Evolutionary conservation across 2,113 vertebrate species (phyloP).

Genomic region (Parotia lawesii): DNA sequence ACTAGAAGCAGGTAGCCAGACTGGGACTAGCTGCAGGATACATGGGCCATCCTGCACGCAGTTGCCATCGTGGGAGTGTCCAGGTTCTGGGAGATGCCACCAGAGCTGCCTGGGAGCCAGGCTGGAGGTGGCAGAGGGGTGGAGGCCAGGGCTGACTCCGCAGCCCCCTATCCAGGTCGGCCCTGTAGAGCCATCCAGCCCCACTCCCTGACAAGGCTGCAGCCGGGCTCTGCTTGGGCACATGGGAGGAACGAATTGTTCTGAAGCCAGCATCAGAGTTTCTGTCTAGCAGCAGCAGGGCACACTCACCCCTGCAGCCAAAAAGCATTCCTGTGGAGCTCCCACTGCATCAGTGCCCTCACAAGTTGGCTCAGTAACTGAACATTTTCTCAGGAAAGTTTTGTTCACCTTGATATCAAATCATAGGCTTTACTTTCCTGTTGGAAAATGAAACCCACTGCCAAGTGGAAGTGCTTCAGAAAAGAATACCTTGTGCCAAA

Average conservation of each 20-base stretch:
- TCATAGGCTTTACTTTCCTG: neutral
- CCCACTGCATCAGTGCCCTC: conserved; percentile 9
- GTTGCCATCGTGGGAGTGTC: neutral
- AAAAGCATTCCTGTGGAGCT: neutral
- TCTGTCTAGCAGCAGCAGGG: neutral
- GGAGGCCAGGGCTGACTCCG: neutral
- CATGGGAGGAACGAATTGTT: neutral
- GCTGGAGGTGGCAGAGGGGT: neutral
- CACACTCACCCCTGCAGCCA: neutral
- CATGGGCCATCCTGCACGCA: accelerated
- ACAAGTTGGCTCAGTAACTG: neutral
- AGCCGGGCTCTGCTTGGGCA: neutral
- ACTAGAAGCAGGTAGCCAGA: neutral
- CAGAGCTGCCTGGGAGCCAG: neutral
- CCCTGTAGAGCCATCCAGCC: neutral
- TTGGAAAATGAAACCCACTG: neutral
- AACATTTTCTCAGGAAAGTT: neutral
- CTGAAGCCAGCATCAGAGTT: neutral
- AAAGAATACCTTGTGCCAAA: neutral
- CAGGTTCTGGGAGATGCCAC: neutral
- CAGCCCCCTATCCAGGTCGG: neutral
- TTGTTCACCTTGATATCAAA: neutral
- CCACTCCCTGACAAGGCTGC: accelerated
- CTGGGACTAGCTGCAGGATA: neutral
- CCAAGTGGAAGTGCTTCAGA: neutral